Conservation (phyloP, 2,113 vertebrate species). For the Collichthys lucidus region DNA sequence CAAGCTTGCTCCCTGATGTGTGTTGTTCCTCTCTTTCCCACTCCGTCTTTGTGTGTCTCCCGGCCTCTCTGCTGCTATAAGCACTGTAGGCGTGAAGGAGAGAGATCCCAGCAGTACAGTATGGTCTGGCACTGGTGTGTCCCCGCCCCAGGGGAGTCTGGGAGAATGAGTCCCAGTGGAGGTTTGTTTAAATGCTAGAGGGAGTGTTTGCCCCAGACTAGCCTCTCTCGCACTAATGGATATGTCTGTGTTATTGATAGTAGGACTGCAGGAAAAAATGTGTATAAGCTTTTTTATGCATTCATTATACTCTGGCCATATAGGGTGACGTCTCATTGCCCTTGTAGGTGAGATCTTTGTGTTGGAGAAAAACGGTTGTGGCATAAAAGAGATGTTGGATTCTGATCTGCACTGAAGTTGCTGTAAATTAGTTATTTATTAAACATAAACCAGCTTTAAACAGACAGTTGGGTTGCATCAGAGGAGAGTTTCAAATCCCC, state of each 20-base stretch:
- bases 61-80: conserved; percentile 40
- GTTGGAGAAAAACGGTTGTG: not conserved
- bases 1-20: conserved; percentile 57
- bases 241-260: conserved; percentile 80
- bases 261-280: conserved; percentile 55
- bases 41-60: conserved; percentile 29
- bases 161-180: conserved; percentile 76
- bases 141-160: conserved; percentile 78
- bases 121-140: conserved; percentile 62
- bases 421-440: not conserved
- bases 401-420: conserved; percentile 6
- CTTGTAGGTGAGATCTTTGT: conserved; percentile 55
- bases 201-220: conserved; percentile 76
- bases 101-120: conserved; percentile 65
- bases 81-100: conserved; percentile 61
- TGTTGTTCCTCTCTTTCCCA: conserved; percentile 34
- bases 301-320: conserved; percentile 56
- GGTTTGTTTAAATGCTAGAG: conserved; percentile 82
- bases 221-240: conserved; percentile 74
- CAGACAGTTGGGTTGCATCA: not conserved
- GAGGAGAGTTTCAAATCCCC: conserved; percentile 12
- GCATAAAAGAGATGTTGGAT: not conserved
- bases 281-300: conserved; percentile 64
- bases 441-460: conserved; percentile 25
- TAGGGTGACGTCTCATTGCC: conserved; percentile 44